Conservation (phyloP, 1,140 invertebrate species). For the Brachionus koreanus region DNA sequence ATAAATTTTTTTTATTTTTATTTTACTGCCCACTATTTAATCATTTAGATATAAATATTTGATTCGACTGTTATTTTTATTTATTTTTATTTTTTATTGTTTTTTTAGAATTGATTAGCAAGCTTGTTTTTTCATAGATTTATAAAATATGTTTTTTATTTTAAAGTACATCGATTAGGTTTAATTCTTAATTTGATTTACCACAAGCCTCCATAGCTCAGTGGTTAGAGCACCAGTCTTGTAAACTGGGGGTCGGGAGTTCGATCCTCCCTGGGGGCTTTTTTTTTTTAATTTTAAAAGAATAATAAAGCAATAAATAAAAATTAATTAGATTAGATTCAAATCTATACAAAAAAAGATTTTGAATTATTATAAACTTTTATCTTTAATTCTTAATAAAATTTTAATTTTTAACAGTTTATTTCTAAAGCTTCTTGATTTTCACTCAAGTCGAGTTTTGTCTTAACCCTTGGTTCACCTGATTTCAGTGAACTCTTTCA, state of each 20-base stretch:
- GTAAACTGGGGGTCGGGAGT: constrained; percentile 87
- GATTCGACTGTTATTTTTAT: neutral
- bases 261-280: constrained; percentile 68
- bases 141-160: neutral
- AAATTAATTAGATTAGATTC: neutral
- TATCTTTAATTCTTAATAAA: too few relatives aligned
- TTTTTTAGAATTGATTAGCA: neutral
- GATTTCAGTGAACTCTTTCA: too few relatives aligned
- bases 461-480: too few relatives aligned
- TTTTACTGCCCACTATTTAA: neutral
- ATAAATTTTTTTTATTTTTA: neutral
- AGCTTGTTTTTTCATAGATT: neutral
- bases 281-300: neutral
- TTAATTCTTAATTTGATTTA: neutral
- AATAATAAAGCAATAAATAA: neutral
- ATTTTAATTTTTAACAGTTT: too few relatives aligned
- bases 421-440: too few relatives aligned
- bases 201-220: constrained; percentile 76
- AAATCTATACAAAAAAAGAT: too few relatives aligned
- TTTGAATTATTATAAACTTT: neutral
- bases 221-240: constrained; percentile 87
- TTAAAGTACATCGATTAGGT: neutral
- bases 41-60: neutral
- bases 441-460: too few relatives aligned
- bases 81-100: neutral